Base-by-base conservation (phyloP, 1,140 invertebrate genomes). In the Coptotermes formosanus region DNA sequence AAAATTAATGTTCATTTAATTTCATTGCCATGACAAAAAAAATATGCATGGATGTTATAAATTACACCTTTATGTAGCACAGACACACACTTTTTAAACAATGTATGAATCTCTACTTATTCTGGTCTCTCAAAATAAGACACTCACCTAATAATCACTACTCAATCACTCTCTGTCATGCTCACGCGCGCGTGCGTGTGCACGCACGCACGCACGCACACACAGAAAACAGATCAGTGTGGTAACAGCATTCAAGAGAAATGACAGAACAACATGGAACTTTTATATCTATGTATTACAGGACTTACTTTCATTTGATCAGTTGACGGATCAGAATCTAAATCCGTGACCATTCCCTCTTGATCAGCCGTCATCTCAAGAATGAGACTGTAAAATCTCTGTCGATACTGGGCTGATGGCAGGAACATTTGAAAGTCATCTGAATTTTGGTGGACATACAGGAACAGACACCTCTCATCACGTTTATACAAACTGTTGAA, bases 371-470 rank as follows among this genome's bases (percentile, higher is more conserved):
- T 97, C 90, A 98, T 93, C 91, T 97, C 95, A 21, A 96, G 91
- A 52, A 97, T 93, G 8, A 97, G 90, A 88, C 96, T 95, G 90
- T 96, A 96, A 89, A 98, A 97, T 88, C 95, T 94, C 90, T 97
- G 94, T 87, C 98, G 93, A 90, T 96, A 97, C 82, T 94, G 88
- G 83, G 95, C 94, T 0, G 98, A 99, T 21, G 99, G 98, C 88
- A 99, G 96, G 90, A 97, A 99, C 92, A 99, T 98, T 94, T 99
- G 98, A 92, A 99, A 99, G 92, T 99, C 98, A 90, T 99, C 98
- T 14, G 98, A 99, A 89, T 99, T 99, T 90, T 99, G 96, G 90
- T 98, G 97, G 43, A 99, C 98, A 91, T 99, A 99, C 0, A 99
- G 92, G 91, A 99, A 99, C 3, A 99, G 93, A 86, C 98, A 99